These are phyloP conservation scores for Pomatorhinus ruficollis DNA, from an alignment of 2,113 vertebrate genomes.

Conservation along the genomic window DNA sequence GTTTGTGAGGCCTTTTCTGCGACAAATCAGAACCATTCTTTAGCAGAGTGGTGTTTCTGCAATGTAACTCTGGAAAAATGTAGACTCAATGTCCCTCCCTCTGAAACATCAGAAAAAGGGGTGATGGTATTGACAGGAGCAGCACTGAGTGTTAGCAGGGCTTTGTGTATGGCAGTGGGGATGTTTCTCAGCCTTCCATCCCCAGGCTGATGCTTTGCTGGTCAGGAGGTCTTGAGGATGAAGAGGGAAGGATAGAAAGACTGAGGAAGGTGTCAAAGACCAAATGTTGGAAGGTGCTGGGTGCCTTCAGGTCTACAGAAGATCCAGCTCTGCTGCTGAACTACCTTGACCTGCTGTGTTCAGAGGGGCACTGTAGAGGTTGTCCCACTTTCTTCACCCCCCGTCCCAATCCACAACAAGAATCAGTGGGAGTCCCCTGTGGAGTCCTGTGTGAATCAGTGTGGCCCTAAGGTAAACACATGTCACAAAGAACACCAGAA, in stretches of 20 bases:
- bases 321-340: not conserved
- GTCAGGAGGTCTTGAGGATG: not conserved
- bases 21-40: constrained; percentile 7
- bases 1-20: not conserved
- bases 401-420: not conserved
- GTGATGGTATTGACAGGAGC: not conserved
- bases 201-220: not conserved
- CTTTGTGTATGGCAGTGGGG: not conserved
- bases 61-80: not conserved
- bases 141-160: not conserved
- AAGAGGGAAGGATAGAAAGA: not conserved
- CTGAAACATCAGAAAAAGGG: not conserved
- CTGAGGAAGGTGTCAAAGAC: not conserved
- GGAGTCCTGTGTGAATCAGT: not conserved
- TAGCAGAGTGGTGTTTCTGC: not conserved
- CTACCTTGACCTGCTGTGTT: not conserved
- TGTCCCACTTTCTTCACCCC: not conserved
- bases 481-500: not conserved
- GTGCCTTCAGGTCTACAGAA: not conserved
- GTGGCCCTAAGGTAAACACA: not conserved
- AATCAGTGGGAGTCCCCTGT: accelerated
- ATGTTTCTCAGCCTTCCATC: not conserved
- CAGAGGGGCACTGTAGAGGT: not conserved
- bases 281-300: not conserved
- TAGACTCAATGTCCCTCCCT: not conserved